These are phyloP conservation scores for Alectoris magna DNA, from an alignment of 2,797 vertebrate species.

Conservation along the genomic window DNA sequence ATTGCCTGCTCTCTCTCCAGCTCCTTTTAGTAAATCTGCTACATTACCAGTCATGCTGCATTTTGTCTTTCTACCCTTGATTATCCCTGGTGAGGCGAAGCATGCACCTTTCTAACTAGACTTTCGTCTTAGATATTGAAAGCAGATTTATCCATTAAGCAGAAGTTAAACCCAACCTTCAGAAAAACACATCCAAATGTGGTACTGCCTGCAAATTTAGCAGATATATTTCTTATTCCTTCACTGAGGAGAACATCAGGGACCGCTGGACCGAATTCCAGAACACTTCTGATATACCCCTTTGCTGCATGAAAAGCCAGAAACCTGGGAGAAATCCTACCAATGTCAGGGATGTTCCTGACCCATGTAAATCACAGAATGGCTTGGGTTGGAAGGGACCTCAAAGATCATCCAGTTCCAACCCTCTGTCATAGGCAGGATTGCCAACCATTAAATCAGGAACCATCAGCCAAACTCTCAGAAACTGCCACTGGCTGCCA, in stretches of 20 bases:
- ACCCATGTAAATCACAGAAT: background rate
- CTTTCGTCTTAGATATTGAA: background rate
- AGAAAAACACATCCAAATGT: background rate
- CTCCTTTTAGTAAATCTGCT: background rate
- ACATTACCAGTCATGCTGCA: background rate
- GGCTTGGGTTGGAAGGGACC: too few relatives aligned
- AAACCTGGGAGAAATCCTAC: background rate
- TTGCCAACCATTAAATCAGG: too few relatives aligned
- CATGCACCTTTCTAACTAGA: background rate
- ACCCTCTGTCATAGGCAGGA: too few relatives aligned
- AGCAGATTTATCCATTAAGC: background rate
- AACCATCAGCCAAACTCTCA: background rate
- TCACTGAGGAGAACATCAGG: background rate
- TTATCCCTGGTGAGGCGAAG: background rate
- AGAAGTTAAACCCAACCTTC: background rate
- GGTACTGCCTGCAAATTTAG: background rate
- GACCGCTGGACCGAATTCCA: background rate
- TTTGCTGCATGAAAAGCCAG: background rate
- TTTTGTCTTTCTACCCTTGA: background rate
- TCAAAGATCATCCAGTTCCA: too few relatives aligned
- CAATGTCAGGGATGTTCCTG: background rate
- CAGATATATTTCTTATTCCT: background rate
- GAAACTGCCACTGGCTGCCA: background rate
- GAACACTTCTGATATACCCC: background rate
- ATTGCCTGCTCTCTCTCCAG: background rate